Conservation (phyloP, 2,888 invertebrate species). For the Melieria picta region DNA sequence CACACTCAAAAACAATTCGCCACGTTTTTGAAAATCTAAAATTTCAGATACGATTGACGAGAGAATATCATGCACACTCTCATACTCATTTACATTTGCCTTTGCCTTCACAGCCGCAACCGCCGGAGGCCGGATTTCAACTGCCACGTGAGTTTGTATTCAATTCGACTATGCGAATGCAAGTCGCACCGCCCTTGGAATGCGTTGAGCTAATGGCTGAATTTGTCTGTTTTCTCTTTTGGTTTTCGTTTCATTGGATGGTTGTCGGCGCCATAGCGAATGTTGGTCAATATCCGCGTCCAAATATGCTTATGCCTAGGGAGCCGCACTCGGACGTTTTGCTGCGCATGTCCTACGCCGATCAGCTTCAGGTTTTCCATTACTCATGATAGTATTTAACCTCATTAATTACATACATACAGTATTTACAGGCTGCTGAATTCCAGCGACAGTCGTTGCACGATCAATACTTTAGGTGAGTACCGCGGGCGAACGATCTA, state of each 20-base stretch:
- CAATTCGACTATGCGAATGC: slow-evolving; percentile 39
- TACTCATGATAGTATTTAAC: slow-evolving; percentile 53
- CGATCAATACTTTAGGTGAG: slow-evolving; percentile 67
- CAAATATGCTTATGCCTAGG: slow-evolving; percentile 67
- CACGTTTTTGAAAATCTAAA: slow-evolving; percentile 62
- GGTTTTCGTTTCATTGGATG: slow-evolving; percentile 18
- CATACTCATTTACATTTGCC: slow-evolving; percentile 93
- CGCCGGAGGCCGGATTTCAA: slow-evolving; percentile 76
- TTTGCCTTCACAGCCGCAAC: slow-evolving; percentile 81
- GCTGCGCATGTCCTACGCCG: slow-evolving; percentile 67
- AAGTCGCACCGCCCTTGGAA: slow-evolving; percentile 17
- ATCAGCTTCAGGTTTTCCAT: slow-evolving; percentile 67
- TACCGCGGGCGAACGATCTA: slow-evolving; percentile 9
- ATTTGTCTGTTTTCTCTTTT: slow-evolving; percentile 27
- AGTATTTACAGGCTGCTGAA: slow-evolving; percentile 68
- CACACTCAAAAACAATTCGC: slow-evolving; percentile 54
- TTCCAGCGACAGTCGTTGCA: slow-evolving; percentile 67
- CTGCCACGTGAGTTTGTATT: slow-evolving; percentile 71
- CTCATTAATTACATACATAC: slow-evolving; percentile 66
- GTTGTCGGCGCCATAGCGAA: slow-evolving; percentile 54
- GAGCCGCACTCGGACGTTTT: slow-evolving; percentile 67
- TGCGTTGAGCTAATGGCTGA: not conserved
- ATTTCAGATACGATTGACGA: slow-evolving; percentile 89
- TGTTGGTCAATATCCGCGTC: slow-evolving; percentile 67
- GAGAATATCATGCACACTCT: slow-evolving; percentile 92